These are phyloP conservation scores for Ispidina lecontei DNA, from an alignment of 2,797 vertebrate species.

Conservation along the genomic window DNA sequence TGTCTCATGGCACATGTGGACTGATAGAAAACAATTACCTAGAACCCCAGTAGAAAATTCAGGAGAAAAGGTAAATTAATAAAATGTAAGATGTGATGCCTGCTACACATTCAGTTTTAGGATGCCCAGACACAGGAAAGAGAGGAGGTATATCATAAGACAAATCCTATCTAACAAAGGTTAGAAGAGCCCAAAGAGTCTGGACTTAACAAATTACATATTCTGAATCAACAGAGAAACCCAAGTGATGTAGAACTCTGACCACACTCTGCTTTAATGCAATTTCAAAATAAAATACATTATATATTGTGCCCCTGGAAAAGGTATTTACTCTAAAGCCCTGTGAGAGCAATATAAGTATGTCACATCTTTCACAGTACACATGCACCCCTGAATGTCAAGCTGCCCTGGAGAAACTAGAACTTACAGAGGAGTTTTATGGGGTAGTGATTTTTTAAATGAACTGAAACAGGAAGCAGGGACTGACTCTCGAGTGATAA, in stretches of 20 bases:
- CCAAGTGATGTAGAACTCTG: neutral
- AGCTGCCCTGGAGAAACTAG: neutral
- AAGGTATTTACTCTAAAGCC: neutral
- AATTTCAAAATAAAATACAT: neutral
- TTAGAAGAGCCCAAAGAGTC: neutral
- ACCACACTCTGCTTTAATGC: neutral
- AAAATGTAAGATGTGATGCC: neutral
- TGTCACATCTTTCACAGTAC: neutral
- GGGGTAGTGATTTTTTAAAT: neutral
- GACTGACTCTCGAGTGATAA: neutral
- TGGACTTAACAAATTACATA: neutral
- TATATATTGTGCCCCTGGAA: neutral
- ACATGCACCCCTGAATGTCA: neutral
- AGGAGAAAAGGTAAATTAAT: neutral
- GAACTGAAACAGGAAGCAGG: conserved; percentile 1
- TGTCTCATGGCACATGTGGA: neutral
- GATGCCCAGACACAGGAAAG: neutral
- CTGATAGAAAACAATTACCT: neutral
- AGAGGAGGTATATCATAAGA: neutral
- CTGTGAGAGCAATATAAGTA: neutral
- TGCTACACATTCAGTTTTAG: neutral
- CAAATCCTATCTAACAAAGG: neutral
- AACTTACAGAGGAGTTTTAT: neutral
- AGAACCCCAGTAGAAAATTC: neutral
- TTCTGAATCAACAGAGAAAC: neutral